phyloP scores from a whole-genome alignment of 2,888 invertebrate genomes.

The Tipula unca region DNA sequence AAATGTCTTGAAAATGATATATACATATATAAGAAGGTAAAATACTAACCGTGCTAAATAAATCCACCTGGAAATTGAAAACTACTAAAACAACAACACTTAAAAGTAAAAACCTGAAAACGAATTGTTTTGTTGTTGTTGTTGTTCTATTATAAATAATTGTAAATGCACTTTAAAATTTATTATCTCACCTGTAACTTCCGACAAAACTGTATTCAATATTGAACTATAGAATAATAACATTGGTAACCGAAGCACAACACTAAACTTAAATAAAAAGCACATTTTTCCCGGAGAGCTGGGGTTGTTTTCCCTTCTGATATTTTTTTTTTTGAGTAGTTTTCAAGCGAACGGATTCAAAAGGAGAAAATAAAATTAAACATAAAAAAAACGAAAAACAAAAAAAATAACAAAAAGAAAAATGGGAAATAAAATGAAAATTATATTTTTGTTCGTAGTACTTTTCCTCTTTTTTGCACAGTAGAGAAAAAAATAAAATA shows the following conservation, averaged over 20 bases:
- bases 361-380: not conserved
- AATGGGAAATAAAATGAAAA: not conserved
- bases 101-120: not conserved
- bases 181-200: conserved; percentile 21
- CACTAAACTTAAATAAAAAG: conserved; percentile 9
- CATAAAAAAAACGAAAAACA: not conserved
- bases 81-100: not conserved
- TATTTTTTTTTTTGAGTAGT: not conserved
- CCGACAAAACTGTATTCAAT: conserved; percentile 19
- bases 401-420: not conserved
- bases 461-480: not conserved
- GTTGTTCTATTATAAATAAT: not conserved
- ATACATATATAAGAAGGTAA: not conserved
- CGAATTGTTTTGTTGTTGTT: not conserved
- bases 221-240: conserved; percentile 15
- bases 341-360: not conserved
- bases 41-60: not conserved
- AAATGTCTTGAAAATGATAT: not conserved
- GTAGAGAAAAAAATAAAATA: not conserved
- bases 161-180: conserved; percentile 18
- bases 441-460: not conserved
- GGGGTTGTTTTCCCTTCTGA: not conserved
- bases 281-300: conserved; percentile 10
- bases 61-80: not conserved
- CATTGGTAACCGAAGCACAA: conserved; percentile 16